Evolutionary conservation across 2,888 invertebrate species (phyloP), one percentile per base, ranked within the genome.

Genomic region (Micoletzkya japonica): DNA sequence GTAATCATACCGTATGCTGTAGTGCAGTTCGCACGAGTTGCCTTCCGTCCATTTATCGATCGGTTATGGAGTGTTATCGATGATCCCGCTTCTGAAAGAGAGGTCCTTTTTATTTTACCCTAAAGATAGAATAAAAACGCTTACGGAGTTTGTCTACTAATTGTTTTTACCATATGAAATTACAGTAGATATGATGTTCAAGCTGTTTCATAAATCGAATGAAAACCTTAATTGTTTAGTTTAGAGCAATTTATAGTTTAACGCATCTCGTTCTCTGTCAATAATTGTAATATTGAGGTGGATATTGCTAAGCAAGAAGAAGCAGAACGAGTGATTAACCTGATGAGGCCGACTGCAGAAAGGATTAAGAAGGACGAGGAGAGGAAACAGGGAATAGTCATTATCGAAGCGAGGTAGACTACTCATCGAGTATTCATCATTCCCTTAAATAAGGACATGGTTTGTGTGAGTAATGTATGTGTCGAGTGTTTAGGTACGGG

Each of bases 331-430:
- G 78, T 82, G 28, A 74, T 77, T n/a, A 74, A 93, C 74, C 87
- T 98, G 60, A 96, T 98, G 96, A 90, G 90, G 79, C 93, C 92
- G 73, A 93, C 94, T 0, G 94, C 93, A 82, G 90, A 91, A 44
- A 90, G 95, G 75, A 93, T 92, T 76, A 89, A 90, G 70, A 89
- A 90, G 0, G 92, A 92, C 26, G 97, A 98, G 86, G 91, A 91
- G 78, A 89, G 89, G 39, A 92, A 91, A 79, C 90, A 90, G 74
- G 97, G 97, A 0, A 88, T 98, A 39, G 89, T 97, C 58, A 92
- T 98, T 73, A 87, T 91, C 0, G 90, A 91, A 83, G 96, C 95
- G 0, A 81, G 92, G 58, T 89, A 87, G 88, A 88, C n/a, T n/a
- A n/a, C n/a, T n/a, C n/a, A n/a, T 57, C 57, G 57, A 24, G 20